These are phyloP conservation scores for Leptopilina myrica DNA, from an alignment of 2,888 invertebrate genomes.

Conservation along the genomic window DNA sequence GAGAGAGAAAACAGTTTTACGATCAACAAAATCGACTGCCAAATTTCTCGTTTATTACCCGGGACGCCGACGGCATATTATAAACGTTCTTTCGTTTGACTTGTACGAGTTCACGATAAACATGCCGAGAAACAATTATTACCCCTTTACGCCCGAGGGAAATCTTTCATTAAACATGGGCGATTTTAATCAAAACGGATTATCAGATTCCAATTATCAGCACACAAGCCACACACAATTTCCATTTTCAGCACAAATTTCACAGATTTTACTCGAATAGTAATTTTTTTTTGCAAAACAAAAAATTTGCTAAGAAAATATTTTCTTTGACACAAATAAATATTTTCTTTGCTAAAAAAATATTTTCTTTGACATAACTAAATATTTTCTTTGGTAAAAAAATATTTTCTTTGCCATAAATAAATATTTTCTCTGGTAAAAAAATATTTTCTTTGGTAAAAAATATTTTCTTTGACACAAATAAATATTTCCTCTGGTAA, in stretches of 20 bases:
- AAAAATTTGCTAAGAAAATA: too few relatives aligned
- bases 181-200: slow-evolving; percentile 18
- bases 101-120: slow-evolving; percentile 9
- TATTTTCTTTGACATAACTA: too few relatives aligned
- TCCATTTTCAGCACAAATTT: neutral
- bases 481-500: too few relatives aligned
- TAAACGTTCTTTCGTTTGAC: neutral
- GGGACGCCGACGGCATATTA: slow-evolving; percentile 6
- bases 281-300: too few relatives aligned
- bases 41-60: slow-evolving; percentile 35
- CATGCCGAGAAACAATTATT: slow-evolving; percentile 25
- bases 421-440: too few relatives aligned
- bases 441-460: too few relatives aligned
- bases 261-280: too few relatives aligned
- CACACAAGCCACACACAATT: neutral
- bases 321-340: too few relatives aligned
- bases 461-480: too few relatives aligned
- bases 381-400: too few relatives aligned
- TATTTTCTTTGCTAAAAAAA: too few relatives aligned
- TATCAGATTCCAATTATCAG: slow-evolving; percentile 9
- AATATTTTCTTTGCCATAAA: too few relatives aligned
- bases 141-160: neutral
- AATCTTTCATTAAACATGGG: neutral
- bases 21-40: slow-evolving; percentile 33
- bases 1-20: slow-evolving; percentile 12